Base-by-base conservation (phyloP, 2,113 vertebrate genomes). In the Bostrychus sinensis region DNA sequence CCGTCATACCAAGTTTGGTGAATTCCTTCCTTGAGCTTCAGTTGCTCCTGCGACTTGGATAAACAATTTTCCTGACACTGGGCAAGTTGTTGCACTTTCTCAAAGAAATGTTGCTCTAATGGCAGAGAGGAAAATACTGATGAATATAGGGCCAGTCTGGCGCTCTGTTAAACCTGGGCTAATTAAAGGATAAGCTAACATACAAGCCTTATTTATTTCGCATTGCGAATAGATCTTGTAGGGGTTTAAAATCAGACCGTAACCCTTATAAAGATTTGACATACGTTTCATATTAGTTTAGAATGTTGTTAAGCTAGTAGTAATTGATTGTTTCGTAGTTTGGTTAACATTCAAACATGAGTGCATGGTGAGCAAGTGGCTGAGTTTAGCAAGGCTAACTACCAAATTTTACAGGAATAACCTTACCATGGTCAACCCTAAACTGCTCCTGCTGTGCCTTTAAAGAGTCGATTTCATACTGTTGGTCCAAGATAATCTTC, bases 101-200 rank as follows among this genome's bases (percentile, higher is more conserved):
- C 95, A 67, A 98, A 98, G 69, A 96, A 96, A 7, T 97, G 95
- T 92, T 98, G 96, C 7, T 99, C 97, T 96, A 23, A 48, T 25
- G 22, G 19, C 17, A 46, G 14, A 51, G 25, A 9, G 7, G 4
- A 51, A 30, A 8, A n/a, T 3, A 32, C 8, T 32, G 8, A 32
- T 32, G 30, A 32, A 8, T 12, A 30, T 6, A 38, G 32, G 7
- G 16, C 0, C 41, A 38, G 50, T 39, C 3, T 32, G 30, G 5
- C 43, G n/a, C n/a, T n/a, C n/a, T n/a, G n/a, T n/a, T n/a, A n/a
- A n/a, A n/a, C n/a, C n/a, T n/a, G n/a, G n/a, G n/a, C n/a, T n/a
- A n/a, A n/a, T 32, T 10, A 13, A 25, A 10, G 1, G 4, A 7
- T 20, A 26, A 36, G 61, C 68, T 42, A 5, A n/a, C n/a, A n/a